Conservation (phyloP, 2,888 invertebrate genomes). For the Drosophila cracens region DNA sequence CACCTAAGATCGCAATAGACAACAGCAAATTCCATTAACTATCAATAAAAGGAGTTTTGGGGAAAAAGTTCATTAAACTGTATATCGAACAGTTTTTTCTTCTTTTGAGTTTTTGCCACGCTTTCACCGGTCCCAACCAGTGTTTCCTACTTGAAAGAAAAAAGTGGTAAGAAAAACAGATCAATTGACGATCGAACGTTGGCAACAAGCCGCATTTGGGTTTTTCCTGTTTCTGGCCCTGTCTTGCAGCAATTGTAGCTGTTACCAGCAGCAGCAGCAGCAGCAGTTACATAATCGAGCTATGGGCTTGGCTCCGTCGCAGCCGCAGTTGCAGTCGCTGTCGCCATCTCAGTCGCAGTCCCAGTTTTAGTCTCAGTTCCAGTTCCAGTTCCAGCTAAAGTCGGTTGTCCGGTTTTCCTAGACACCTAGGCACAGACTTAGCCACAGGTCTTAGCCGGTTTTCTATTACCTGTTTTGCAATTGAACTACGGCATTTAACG, state of each 20-base stretch:
- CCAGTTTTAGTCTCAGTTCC: constrained; percentile 32
- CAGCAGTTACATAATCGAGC: constrained; percentile 39
- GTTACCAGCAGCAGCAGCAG: neutral
- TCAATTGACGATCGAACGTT: constrained; percentile 42
- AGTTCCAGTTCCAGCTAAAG: constrained; percentile 39
- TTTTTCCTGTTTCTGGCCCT: constrained; percentile 39
- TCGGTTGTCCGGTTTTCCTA: constrained; percentile 31
- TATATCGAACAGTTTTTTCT: neutral
- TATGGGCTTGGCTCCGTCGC: constrained; percentile 39
- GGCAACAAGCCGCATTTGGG: constrained; percentile 35
- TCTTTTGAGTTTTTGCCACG: constrained; percentile 1
- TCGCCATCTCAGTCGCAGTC: constrained; percentile 25
- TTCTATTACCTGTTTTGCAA: constrained; percentile 48
- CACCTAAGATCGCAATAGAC: constrained; percentile 24
- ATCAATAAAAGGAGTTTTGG: neutral
- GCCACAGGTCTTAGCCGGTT: constrained; percentile 32
- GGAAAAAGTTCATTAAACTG: constrained; percentile 59
- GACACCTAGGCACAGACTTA: constrained; percentile 21
- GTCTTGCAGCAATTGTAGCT: constrained; percentile 9
- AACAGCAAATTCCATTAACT: neutral
- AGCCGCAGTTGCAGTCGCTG: constrained; percentile 29
- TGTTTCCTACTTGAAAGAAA: constrained; percentile 36
- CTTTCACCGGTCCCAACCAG: constrained; percentile 31
- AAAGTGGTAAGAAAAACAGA: constrained; percentile 33
- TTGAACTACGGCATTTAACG: constrained; percentile 47